Evolutionary conservation across 2,888 invertebrate species (phyloP), one percentile per base, ranked within the genome.

Genomic region (Pollenia griseotomentosa): DNA sequence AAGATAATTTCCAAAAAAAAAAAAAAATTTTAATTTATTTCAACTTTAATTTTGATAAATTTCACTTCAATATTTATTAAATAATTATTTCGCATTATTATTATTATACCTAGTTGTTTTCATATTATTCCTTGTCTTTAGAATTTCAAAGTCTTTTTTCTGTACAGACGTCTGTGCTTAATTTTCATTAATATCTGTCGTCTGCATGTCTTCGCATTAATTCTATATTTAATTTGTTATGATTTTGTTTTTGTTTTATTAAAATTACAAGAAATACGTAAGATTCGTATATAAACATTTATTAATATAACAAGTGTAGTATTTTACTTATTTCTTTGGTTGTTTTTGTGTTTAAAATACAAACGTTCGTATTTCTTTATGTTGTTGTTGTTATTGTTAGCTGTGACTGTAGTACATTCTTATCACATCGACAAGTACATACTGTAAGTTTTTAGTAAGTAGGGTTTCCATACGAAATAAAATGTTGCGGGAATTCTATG

Each of bases 211-310:
- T 79, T 78, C 42, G 66, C 23, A 57, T 66, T 57, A 57, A 55
- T 65, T 79, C 79, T 70, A 79, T 70, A 79, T 68, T 10, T 59
- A 70, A 53, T 33, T 79, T 70, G 33, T 61, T 70, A 70, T 61
- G 70, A 44, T 33, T 74, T 61, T 61, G 61, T 71, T 71, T 51
- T 61, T 74, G 48, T 11, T 74, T 33, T 61, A 33, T 74, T 59
- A 46, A 44, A 59, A 61, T 16, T 2, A 44, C 11, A 42, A 51
- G 16, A 63, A 59, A 59, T 74, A 74, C 46, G 46, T 74, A 74
- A 74, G 48, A 23, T 71, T 23, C 16, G 33, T 33, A 33, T 33
- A 33, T 33, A 33, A 33, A 33, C 46, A 74, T 48, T 33, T 59
- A 74, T 74, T 42, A 10, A 65, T 66, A 48, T 23, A 48, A 70